Conservation (phyloP, 1,140 invertebrate species). For the Aporrectodea caliginosa region DNA sequence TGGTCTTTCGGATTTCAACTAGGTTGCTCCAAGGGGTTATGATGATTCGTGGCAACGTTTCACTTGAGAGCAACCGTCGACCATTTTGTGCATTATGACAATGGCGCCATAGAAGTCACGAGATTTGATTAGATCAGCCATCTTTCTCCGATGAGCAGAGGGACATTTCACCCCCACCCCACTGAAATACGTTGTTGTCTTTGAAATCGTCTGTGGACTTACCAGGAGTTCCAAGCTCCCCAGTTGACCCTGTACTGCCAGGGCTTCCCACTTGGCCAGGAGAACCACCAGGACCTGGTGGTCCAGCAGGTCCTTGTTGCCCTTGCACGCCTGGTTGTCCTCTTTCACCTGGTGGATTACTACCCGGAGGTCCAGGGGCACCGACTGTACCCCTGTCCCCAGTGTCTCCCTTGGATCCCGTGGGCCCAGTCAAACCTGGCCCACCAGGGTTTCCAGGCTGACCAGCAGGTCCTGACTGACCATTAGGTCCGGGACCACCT, state of each 20-base stretch:
- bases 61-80: too few species aligned
- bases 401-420: slow-evolving; percentile 3
- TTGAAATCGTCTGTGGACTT: slow-evolving; percentile 7
- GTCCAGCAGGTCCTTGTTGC: not conserved
- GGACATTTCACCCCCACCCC: too few species aligned
- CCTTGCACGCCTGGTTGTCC: slow-evolving; percentile 17
- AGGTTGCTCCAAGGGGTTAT: too few species aligned
- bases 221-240: not conserved
- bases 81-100: too few species aligned
- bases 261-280: not conserved
- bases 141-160: too few species aligned
- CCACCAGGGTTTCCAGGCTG: slow-evolving; percentile 10
- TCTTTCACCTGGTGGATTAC: not conserved
- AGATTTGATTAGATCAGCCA: too few species aligned
- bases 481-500: slow-evolving; percentile 14
- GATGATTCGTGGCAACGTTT: too few species aligned
- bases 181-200: too few species aligned
- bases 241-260: slow-evolving; percentile 8
- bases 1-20: too few species aligned
- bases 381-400: slow-evolving; percentile 22
- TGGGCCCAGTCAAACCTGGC: not conserved
- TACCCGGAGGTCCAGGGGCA: slow-evolving; percentile 13
- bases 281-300: not conserved
- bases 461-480: slow-evolving; percentile 15
- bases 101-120: too few species aligned